A percentile compares a stretch with the other conserved stretches of the same genome.
These are phyloP conservation scores for Stegophylla sp. DNA, from an alignment of 2,888 invertebrate species.

Conservation along the genomic window DNA sequence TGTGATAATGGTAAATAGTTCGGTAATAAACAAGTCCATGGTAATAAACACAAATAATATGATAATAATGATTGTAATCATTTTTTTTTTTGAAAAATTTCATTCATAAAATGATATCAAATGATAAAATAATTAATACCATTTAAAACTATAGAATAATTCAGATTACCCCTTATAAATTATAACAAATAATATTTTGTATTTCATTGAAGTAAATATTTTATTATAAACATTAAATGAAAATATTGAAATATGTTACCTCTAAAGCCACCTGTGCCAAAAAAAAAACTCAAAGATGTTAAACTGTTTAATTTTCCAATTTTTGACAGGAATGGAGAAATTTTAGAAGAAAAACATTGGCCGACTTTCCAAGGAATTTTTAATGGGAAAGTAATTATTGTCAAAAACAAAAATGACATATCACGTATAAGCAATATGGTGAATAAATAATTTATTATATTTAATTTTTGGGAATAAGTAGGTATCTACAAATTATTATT, in stretches of 20 bases:
- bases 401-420: conserved; percentile 30
- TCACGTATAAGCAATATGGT: conserved; percentile 8
- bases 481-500: too few species aligned
- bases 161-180: too few species aligned
- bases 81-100: too few species aligned
- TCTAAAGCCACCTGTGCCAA: conserved; percentile 37
- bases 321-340: conserved; percentile 1
- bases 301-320: conserved; percentile 18
- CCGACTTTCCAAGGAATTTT: conserved; percentile 38
- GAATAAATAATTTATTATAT: not conserved
- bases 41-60: too few species aligned
- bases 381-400: conserved; percentile 11
- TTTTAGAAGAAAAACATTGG: conserved; percentile 2
- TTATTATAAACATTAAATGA: not conserved
- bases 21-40: too few species aligned
- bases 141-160: too few species aligned
- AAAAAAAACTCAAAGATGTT: conserved; percentile 13
- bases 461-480: not conserved
- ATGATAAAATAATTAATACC: too few species aligned
- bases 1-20: too few species aligned
- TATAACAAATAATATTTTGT: too few species aligned
- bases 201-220: not conserved
- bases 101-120: too few species aligned
- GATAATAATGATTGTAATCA: too few species aligned
- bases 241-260: conserved; percentile 18